These are phyloP conservation scores for Agrenia bidenticulata DNA, from an alignment of 2,888 invertebrate genomes.

Conservation along the genomic window DNA sequence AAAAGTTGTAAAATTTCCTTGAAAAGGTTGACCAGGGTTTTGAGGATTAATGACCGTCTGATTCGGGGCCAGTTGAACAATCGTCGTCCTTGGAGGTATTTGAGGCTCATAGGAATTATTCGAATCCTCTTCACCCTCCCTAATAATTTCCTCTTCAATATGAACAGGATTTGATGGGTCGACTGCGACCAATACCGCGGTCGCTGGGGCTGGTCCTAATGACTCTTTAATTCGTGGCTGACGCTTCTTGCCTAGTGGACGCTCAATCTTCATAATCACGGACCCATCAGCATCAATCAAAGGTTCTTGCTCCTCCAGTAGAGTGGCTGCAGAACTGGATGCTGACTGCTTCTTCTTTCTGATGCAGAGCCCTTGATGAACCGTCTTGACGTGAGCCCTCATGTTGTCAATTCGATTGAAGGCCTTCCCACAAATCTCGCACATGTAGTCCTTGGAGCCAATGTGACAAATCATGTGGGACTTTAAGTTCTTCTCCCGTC, in stretches of 20 bases:
- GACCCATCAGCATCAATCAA: too few species aligned
- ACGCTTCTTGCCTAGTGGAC: too few species aligned
- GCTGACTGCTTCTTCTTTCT: not conserved
- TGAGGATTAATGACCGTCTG: not conserved
- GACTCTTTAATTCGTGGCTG: too few species aligned
- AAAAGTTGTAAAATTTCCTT: slow-evolving; percentile 3
- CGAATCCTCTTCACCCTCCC: not conserved
- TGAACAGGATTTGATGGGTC: too few species aligned
- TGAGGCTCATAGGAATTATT: not conserved
- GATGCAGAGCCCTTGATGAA: slow-evolving; percentile 13
- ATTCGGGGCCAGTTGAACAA: slow-evolving; percentile 7
- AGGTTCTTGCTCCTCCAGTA: too few species aligned
- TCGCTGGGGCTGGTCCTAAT: too few species aligned
- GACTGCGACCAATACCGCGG: too few species aligned
- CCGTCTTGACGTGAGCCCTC: slow-evolving; percentile 13
- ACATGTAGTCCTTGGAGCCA: slow-evolving; percentile 1
- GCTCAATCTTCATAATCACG: too few species aligned
- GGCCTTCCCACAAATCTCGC: slow-evolving; percentile 12
- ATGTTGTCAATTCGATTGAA: slow-evolving; percentile 16
- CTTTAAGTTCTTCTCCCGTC: slow-evolving; percentile 17
- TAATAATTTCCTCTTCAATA: too few species aligned
- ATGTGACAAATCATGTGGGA: slow-evolving; percentile 16
- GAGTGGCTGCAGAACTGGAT: too few species aligned
- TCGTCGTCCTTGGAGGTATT: not conserved
- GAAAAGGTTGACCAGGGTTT: too few species aligned